Percentiles rank a stretch among this genome's conserved stretches.
These are phyloP conservation scores for Pteria penguin DNA, from an alignment of 2,888 invertebrate genomes.

Conservation along the genomic window DNA sequence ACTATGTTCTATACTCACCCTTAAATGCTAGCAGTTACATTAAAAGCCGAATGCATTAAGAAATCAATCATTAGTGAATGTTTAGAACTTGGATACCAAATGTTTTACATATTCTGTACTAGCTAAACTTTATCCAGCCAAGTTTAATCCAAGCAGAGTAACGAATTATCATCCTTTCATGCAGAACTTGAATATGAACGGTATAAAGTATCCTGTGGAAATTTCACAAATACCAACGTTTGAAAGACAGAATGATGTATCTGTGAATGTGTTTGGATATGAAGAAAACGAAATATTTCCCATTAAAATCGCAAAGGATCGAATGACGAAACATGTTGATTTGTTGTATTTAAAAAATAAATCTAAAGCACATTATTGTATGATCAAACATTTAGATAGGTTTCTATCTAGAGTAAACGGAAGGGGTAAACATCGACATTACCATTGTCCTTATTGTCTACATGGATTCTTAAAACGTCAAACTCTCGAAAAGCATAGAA, in stretches of 20 bases:
- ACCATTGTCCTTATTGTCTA: no score
- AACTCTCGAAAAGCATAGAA: no score
- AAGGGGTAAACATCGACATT: background rate
- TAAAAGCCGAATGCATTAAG: background rate
- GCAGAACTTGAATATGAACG: slow-evolving; percentile 37
- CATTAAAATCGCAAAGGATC: slow-evolving; percentile 37
- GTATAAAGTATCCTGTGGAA: slow-evolving; percentile 39
- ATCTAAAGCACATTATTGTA: slow-evolving; percentile 43
- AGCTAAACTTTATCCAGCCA: slow-evolving; percentile 14
- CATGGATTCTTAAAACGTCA: no score
- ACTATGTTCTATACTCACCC: slow-evolving; percentile 40
- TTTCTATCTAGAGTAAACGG: slow-evolving; percentile 41
- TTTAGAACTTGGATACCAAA: slow-evolving; percentile 9
- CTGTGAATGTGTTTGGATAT: slow-evolving; percentile 46
- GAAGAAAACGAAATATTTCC: slow-evolving; percentile 45
- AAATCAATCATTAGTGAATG: background rate
- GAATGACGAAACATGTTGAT: slow-evolving; percentile 37
- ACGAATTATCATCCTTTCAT: slow-evolving; percentile 31
- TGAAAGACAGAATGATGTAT: slow-evolving; percentile 46
- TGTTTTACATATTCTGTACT: slow-evolving; percentile 27
- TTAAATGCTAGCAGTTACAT: slow-evolving; percentile 43
- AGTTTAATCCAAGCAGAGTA: slow-evolving; percentile 5
- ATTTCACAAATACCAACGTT: slow-evolving; percentile 38
- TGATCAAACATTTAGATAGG: slow-evolving; percentile 45
- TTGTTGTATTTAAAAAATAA: slow-evolving; percentile 39